These are phyloP conservation scores for Sesamia inferens DNA, from an alignment of 2,888 invertebrate species.

Conservation along the genomic window DNA sequence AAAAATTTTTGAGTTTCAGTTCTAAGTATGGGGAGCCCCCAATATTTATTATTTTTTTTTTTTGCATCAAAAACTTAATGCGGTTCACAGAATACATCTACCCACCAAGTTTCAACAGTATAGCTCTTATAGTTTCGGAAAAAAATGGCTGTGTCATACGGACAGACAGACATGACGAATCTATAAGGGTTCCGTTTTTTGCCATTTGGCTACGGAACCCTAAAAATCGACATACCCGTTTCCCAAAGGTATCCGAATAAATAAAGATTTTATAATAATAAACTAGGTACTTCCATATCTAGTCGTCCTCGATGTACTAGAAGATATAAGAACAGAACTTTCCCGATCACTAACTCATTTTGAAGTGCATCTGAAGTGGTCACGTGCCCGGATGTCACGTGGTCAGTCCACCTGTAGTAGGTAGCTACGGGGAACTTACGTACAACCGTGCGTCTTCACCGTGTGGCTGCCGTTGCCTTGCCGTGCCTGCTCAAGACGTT, in stretches of 20 bases:
- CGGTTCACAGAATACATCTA: too few species aligned
- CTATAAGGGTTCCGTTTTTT: too few species aligned
- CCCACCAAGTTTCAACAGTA: too few species aligned
- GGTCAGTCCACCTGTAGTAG: conserved; percentile 31
- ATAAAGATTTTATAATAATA: conserved; percentile 10
- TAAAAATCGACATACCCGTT: too few species aligned
- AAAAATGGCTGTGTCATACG: too few species aligned
- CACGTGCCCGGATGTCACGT: conserved; percentile 61
- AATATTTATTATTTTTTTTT: too few species aligned
- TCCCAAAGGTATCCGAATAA: not conserved
- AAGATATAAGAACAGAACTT: conserved; percentile 42
- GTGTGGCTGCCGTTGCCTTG: not conserved
- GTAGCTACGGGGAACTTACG: conserved; percentile 34
- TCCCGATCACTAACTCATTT: conserved; percentile 34
- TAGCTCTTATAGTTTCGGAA: too few species aligned
- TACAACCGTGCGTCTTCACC: conserved; percentile 15
- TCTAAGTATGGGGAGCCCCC: too few species aligned
- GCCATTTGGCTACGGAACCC: too few species aligned
- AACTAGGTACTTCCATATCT: conserved; percentile 17
- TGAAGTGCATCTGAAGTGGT: conserved; percentile 63
- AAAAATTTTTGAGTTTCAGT: too few species aligned
- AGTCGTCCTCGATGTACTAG: conserved; percentile 15
- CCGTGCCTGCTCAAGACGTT: conserved; percentile 55
- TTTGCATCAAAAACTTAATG: too few species aligned
- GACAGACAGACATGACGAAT: too few species aligned